Conservation (phyloP, 2,113 vertebrate species). For the Odocoileus virginianus region DNA sequence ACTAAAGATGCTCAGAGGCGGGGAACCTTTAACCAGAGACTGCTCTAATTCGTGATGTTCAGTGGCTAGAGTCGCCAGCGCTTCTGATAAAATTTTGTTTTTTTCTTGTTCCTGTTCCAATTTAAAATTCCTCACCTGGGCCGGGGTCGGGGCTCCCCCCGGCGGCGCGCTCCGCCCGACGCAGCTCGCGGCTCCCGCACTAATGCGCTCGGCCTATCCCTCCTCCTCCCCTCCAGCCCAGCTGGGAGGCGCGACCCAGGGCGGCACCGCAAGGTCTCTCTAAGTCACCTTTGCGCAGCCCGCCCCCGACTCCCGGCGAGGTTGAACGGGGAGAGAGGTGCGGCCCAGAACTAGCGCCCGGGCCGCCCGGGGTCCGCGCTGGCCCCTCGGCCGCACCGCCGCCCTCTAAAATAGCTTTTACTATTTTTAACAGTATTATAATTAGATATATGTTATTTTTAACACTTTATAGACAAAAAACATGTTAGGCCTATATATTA, state of each 20-base stretch:
- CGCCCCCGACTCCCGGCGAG: not conserved
- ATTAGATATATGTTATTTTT: not conserved
- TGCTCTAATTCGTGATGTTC: constrained; percentile 90
- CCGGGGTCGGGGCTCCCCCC: not conserved
- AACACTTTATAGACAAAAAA: not conserved
- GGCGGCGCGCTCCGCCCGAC: not conserved
- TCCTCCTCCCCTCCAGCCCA: not conserved
- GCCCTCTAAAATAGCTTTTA: constrained; percentile 44
- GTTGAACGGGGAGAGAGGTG: not conserved
- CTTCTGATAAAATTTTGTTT: constrained; percentile 93
- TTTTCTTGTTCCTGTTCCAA: constrained; percentile 94
- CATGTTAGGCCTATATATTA: not conserved
- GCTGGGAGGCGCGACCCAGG: constrained; percentile 17
- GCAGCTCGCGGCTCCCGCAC: not conserved
- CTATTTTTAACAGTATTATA: constrained; percentile 1
- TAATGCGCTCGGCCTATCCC: constrained; percentile 11
- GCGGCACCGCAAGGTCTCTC: constrained; percentile 61
- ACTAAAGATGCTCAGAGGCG: constrained; percentile 82
- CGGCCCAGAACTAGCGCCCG: not conserved
- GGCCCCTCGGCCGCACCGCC: not conserved
- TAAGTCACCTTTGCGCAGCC: constrained; percentile 55
- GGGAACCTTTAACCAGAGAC: constrained; percentile 83
- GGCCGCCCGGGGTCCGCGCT: not conserved
- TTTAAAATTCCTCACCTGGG: constrained; percentile 87
- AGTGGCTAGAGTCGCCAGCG: constrained; percentile 88